A percentile compares a stretch with the other conserved stretches of the same genome.
Conservation (phyloP, 2,888 invertebrate species). For the Lepidocyrtinus sp. region DNA sequence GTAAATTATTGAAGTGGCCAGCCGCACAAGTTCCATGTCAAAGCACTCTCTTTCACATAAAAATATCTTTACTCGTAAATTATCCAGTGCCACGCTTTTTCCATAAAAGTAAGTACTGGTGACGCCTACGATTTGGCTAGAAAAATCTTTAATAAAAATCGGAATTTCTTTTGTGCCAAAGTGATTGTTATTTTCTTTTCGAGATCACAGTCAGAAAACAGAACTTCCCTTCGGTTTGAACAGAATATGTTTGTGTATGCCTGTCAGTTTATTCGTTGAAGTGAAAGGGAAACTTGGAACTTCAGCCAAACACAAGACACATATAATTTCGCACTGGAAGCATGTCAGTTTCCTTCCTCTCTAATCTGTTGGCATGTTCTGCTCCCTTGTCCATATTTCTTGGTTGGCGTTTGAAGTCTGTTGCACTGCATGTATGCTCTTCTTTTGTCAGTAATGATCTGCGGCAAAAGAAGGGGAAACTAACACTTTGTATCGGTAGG, state of each 20-base stretch:
- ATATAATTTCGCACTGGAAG: constrained; percentile 14
- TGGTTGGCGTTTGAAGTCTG: constrained; percentile 2
- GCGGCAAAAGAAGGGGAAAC: not conserved
- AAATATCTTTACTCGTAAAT: too few species aligned
- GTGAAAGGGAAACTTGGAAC: constrained; percentile 29
- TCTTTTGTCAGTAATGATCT: not conserved
- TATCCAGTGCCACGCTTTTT: too few species aligned
- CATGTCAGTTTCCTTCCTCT: constrained; percentile 26
- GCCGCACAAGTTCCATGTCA: too few species aligned
- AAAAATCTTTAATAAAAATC: not conserved
- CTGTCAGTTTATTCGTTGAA: not conserved
- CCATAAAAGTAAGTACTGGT: not conserved
- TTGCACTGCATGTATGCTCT: not conserved
- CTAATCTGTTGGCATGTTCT: not conserved
- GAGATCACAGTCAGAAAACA: constrained; percentile 14
- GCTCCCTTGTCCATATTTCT: not conserved
- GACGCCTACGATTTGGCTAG: not conserved
- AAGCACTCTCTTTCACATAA: too few species aligned
- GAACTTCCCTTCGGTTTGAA: not conserved
- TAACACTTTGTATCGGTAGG: not conserved
- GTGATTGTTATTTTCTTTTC: not conserved
- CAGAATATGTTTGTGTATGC: too few species aligned
- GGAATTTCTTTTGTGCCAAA: not conserved
- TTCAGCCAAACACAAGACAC: constrained; percentile 5
- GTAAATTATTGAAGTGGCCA: too few species aligned